Conservation (phyloP, 92 coral and sea anemone genomes). For the Bergia sp. region DNA sequence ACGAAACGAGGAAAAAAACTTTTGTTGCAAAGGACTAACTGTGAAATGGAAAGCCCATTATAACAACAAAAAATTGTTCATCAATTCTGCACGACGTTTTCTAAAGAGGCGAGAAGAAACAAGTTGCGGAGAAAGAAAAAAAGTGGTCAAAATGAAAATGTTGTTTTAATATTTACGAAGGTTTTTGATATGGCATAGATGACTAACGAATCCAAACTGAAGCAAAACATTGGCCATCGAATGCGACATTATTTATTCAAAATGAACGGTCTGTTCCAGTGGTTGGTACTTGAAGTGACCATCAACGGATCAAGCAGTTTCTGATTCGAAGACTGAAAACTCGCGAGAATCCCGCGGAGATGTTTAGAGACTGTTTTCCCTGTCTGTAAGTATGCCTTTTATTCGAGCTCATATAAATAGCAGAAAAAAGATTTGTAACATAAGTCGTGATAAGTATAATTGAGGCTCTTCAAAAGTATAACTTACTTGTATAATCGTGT, state of each 20-base stretch:
- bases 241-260: not conserved
- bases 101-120: not conserved
- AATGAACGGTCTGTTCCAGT: not conserved
- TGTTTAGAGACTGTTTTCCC: constrained; percentile 13
- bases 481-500: too few species aligned
- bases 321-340: not conserved
- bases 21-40: not conserved
- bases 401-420: not conserved
- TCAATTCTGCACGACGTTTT: not conserved
- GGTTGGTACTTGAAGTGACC: not conserved
- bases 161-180: not conserved
- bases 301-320: not conserved
- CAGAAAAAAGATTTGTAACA: not conserved
- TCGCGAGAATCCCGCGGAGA: not conserved
- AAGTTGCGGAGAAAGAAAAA: not conserved
- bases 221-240: not conserved
- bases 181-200: not conserved
- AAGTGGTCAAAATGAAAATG: not conserved
- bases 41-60: constrained; percentile 6
- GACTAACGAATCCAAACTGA: not conserved
- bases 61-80: not conserved
- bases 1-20: not conserved
- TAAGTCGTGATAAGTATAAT: not conserved
- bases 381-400: constrained; percentile 7
- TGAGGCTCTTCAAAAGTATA: not conserved